phyloP scores from a whole-genome alignment of 2,113 vertebrate species.

The Thomomys bottae region DNA sequence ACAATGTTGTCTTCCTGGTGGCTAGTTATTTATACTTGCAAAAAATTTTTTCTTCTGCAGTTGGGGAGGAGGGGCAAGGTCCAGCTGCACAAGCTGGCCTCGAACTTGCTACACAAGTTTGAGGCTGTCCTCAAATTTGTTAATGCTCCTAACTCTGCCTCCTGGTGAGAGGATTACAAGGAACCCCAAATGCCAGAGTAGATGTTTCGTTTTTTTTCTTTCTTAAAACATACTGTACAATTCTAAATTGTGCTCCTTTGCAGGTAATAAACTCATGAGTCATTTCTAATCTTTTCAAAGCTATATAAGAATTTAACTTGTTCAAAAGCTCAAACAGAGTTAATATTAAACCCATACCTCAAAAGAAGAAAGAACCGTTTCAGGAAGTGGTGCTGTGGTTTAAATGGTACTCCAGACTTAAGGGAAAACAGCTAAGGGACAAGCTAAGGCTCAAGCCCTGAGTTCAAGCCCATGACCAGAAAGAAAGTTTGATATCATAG shows the following conservation, averaged over 20 bases:
- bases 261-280: constrained; percentile 20
- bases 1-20: constrained; percentile 55
- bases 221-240: neutral
- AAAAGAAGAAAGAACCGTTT: constrained; percentile 16
- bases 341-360: neutral
- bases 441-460: too few relatives aligned
- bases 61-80: too few relatives aligned
- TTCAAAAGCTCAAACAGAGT: neutral
- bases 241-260: neutral
- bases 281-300: constrained; percentile 28
- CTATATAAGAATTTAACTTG: constrained; percentile 12
- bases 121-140: too few relatives aligned
- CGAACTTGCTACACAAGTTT: too few relatives aligned
- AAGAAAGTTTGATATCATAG: neutral
- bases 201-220: constrained; percentile 31
- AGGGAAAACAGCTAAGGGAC: too few relatives aligned
- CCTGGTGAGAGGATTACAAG: too few relatives aligned
- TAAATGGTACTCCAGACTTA: too few relatives aligned
- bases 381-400: too few relatives aligned
- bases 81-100: too few relatives aligned
- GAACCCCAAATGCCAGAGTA: neutral
- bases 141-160: too few relatives aligned
- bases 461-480: too few relatives aligned
- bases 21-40: constrained; percentile 68
- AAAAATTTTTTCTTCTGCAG: neutral